Evolutionary conservation across 2,888 invertebrate species (phyloP), one percentile per base, ranked within the genome.

Genomic region (Lacanobia wlatinum): DNA sequence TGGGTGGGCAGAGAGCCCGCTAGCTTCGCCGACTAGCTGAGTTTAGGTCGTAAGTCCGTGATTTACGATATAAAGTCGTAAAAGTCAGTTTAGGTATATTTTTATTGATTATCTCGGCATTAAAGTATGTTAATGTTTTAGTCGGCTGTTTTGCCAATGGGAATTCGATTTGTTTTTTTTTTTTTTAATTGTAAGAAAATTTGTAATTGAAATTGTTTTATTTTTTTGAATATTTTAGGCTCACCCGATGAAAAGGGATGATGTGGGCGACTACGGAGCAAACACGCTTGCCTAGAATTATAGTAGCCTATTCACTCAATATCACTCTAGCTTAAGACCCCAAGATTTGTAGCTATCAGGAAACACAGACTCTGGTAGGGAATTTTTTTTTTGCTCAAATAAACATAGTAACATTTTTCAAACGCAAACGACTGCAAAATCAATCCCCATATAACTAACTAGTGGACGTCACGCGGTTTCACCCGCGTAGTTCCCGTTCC

Each of bases 1-100:
- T 91, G 93, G 94, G 93, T 93, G 94, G 94, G 89, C 88, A 81
- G 93, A 93, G 92, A 92, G 74, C 90, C 89, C 85, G 82, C 83
- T 87, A 89, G 88, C 88, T 85, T 76, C 87, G 84, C 75, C 74
- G 61, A 90, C 89, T 89, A 88, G 88, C 89, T 84, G 87, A 88
- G 85, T 86, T 74, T 38, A 84, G 80, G 74, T 82, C 80, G 67
- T 76, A 79, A 75, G 75, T 38, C 34, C 12, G 62, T 80, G 82
- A 86, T 86, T 86, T 84, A 86, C 78, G 80, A 77, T 67, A 75
- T 73, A 38, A 68, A 68, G 61, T 72, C 60, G 46, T 80, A 69
- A 78, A 79, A 46, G 71, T 67, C 55, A 7, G 60, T 55, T 69
- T 73, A 63, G 56, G 46, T 78, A 67, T 71, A 62, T 59, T 83